Evolutionary conservation across 2,888 invertebrate genomes (phyloP), one percentile per base, ranked within the genome.

Genomic region (Pelosia muscerda): DNA sequence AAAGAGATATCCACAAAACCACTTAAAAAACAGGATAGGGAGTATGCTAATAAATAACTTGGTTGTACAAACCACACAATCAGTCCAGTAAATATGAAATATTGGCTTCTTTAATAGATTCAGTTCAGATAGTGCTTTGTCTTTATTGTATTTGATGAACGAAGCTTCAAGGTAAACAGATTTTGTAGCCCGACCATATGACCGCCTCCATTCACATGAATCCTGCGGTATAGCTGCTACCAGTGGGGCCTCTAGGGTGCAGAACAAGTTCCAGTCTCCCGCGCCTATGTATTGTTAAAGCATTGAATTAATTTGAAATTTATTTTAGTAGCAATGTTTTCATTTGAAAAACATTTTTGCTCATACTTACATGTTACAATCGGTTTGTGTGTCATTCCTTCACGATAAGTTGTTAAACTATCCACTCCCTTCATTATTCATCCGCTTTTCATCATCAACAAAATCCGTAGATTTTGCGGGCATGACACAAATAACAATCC

Each of bases 61-160:
- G 23, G 26, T 19, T 61, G 57, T 77, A 95, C 96, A 95, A 95
- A 99, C 99, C 89, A 96, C 96, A 95, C 99, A 99, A 89, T 99
- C 99, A 26, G 98, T 98, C 97, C 99, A 98, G 91, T 97, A 99
- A 70, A 98, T 97, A 90, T 99, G 98, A 86, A 99, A 96, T 88
- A 99, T 97, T 15, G 99, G 98, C 82, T 98, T 97, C 79, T 98
- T 97, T 71, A 98, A 95, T 60, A 99, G 96, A 86, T 97, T 97
- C 92, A 97, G 96, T 87, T 96, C 97, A 72, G 96, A 96, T 59
- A 97, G 97, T 66, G 98, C 89, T 72, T 96, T 96, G 66, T 96
- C 97, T 72, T 96, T 96, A 87, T 97, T 97, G 86, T 97, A 98
- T 63, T 97, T 97, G 61, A 97, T 96, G 89, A 98, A 98, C 69